These are phyloP conservation scores for Diorhabda carinulata DNA, from an alignment of 1,140 invertebrate species.

Conservation along the genomic window DNA sequence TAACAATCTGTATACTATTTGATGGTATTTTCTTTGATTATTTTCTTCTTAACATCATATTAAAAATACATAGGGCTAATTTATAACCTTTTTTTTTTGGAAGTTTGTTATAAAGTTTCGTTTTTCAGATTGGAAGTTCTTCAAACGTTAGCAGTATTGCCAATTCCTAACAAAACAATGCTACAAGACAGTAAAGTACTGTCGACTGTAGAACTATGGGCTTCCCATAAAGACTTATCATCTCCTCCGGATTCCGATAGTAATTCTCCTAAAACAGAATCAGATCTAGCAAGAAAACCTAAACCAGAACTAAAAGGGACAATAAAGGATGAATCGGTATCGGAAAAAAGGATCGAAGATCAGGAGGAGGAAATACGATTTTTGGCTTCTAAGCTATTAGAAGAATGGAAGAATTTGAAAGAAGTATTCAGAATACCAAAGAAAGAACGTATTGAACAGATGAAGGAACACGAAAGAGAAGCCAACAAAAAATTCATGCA, in stretches of 20 bases:
- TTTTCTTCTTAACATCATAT: too few species aligned
- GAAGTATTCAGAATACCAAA: conserved; percentile 93
- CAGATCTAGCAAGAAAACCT: conserved; percentile 19
- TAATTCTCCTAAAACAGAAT: conserved; percentile 41
- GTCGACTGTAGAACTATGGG: conserved; percentile 78
- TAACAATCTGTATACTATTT: too few species aligned
- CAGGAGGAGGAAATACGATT: conserved; percentile 44
- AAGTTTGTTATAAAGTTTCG: too few species aligned
- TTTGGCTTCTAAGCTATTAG: conserved; percentile 63
- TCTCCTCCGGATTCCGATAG: conserved; percentile 49
- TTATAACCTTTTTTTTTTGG: too few species aligned
- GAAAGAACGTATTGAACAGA: conserved; percentile 86
- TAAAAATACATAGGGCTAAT: too few species aligned
- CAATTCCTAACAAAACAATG: conserved; percentile 90
- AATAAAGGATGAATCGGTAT: conserved; percentile 16
- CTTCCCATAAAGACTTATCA: conserved; percentile 47
- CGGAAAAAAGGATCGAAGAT: conserved; percentile 25
- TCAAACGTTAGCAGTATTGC: conserved; percentile 75
- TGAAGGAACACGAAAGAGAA: conserved; percentile 90
- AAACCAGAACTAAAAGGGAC: conserved; percentile 17
- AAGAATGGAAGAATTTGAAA: conserved; percentile 76
- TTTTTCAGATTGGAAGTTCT: conserved; percentile 67
- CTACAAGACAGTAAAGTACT: conserved; percentile 87
- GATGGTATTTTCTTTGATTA: too few species aligned
- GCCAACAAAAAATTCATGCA: conserved; percentile 57